phyloP scores from a whole-genome alignment of 2,797 vertebrate species.

The Pseudocheirus occidentalis region DNA sequence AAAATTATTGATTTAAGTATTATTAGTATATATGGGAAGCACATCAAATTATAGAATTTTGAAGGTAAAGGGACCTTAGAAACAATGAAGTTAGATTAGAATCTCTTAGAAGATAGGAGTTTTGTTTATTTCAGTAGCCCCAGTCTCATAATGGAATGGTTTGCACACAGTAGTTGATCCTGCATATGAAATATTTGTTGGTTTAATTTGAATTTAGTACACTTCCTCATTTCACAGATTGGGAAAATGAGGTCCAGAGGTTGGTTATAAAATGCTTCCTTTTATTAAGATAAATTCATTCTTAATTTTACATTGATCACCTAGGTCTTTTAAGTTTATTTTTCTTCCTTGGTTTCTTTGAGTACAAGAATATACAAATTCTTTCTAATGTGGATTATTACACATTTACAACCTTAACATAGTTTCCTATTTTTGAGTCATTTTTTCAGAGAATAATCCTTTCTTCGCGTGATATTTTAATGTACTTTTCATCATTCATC shows the following conservation, averaged over 20 bases:
- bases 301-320: conserved; percentile 10
- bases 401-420: background rate
- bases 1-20: background rate
- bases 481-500: background rate
- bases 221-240: conserved; percentile 16
- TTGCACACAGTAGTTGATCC: background rate
- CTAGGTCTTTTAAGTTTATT: background rate
- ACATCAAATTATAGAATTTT: background rate
- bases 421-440: conserved; percentile 5
- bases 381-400: background rate
- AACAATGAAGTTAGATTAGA: background rate
- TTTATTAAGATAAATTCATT: conserved; percentile 13
- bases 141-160: background rate
- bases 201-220: background rate
- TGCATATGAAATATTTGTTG: background rate
- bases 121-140: background rate
- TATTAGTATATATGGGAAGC: background rate
- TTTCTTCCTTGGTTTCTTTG: background rate
- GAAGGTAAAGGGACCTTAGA: background rate
- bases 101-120: background rate
- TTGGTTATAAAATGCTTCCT: background rate
- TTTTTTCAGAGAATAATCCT: background rate
- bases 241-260: background rate
- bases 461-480: background rate
- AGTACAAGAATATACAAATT: background rate